Conservation (phyloP, 1,140 invertebrate genomes). For the Aphelenchoides fujianensis region DNA sequence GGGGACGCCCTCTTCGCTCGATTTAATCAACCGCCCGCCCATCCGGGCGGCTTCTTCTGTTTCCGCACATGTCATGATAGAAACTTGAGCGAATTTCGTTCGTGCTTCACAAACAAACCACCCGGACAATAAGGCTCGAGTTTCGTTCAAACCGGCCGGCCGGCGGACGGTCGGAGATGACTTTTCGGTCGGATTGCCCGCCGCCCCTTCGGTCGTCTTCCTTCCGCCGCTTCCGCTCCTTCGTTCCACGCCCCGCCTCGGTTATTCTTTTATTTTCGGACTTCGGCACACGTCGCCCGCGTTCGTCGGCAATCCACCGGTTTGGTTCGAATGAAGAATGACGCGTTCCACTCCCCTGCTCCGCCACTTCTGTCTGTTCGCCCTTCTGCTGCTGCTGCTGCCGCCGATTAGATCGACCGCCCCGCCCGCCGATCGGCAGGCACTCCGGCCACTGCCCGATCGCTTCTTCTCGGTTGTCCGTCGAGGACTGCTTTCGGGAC, state of each 20-base stretch:
- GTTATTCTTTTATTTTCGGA: background rate
- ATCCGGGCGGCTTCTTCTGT: background rate
- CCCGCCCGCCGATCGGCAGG: background rate
- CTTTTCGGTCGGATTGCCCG: conserved; percentile 1
- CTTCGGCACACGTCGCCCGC: background rate
- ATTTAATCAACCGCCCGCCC: background rate
- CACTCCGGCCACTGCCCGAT: background rate
- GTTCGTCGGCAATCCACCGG: background rate
- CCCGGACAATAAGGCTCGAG: background rate
- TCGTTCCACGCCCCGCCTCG: background rate
- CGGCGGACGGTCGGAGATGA: background rate
- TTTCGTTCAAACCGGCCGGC: background rate
- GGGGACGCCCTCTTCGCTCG: background rate
- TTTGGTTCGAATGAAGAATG: background rate
- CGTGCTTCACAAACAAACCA: background rate
- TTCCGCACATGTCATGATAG: conserved; percentile 1
- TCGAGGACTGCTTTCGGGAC: background rate
- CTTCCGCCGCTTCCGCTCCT: too few species aligned
- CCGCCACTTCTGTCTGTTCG: background rate
- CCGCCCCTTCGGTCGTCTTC: too few species aligned
- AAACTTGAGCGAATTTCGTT: conserved; percentile 1
- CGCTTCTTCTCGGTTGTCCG: background rate
- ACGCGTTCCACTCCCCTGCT: background rate
- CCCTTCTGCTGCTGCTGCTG: background rate
- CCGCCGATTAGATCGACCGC: background rate